Base-by-base conservation (phyloP, 2,797 vertebrate species). In the Sarcophilus harrisii region DNA sequence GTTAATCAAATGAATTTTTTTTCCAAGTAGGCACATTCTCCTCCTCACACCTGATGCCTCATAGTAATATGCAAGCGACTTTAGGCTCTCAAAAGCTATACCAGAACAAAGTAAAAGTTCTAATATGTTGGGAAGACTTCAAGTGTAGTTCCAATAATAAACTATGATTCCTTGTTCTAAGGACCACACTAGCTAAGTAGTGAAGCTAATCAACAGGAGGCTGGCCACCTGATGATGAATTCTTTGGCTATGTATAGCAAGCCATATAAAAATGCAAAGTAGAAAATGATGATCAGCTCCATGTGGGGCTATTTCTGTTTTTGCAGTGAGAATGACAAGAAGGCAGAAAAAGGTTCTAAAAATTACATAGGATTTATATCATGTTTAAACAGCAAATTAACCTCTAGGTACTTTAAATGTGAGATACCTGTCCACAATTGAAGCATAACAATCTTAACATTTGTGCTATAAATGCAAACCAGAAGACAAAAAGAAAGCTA, bases 1-100 rank as follows among this genome's bases (percentile, higher is more conserved):
- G 49, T 97, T 93, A 97, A 95, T 21, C 91, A 90, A 94, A 89
- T 91, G 91, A 97, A 94, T 90, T 94, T 94, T 92, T 81, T 81
- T 32, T 93, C 52, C 93, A 94, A 95, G 28, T 93, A 58, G 90
- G 94, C 57, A 93, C 57, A 95, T 95, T 87, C 93, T 93, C 49
- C 73, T 96, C 58, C 93, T 57, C n/a, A 93, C 94, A 28, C 12
- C 30, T 92, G 49, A 96, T 45, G 9, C 73, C 38, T 45, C 21
- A 45, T 66, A 66, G 62, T 45, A 2, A 81, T 12, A 24, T 27
- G 9, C 3, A 81, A 81, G 2, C 81, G 38, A 45, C 3, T 45
- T 18, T 45, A 45, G 8, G 73, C 38, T 81, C 73, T 81, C 8
- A 45, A 81, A 81, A 38, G 9, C n/a, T 27, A 81, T 45, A 21